Base-by-base conservation (phyloP, 2,888 invertebrate species). In the Diplazon laetatorius region DNA sequence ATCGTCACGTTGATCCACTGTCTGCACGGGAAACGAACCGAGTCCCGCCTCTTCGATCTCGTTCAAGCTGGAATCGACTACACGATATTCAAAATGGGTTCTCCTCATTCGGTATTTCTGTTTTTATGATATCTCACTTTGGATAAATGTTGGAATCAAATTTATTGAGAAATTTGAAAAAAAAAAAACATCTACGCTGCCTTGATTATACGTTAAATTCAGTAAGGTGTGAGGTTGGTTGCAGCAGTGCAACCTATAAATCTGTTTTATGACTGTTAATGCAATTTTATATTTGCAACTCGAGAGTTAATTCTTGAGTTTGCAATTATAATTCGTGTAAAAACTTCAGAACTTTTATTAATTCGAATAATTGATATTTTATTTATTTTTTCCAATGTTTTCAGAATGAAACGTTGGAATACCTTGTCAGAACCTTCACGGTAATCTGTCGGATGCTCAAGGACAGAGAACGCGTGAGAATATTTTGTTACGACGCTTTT, bases 401-500 rank as follows among this genome's bases (percentile, higher is more conserved):
- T 70, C 74, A 89, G 89, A 44, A 18, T 10, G 55, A 76, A 3
- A 63, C 82, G 0, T 30, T 87, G 8, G 86, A 87, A 55, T 76
- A 71, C 12, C 82, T 90, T 2, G 70, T 85, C 3, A 84, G 88
- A 55, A 80, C 90, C 42, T 86, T 85, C 46, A 80, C 85, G 2
- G 82, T 83, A 12, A 74, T 91, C 48, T 82, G 85, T 9, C 85
- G 88, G 46, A 86, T 90, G n/a, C 85, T 85, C 62, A 91, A 91
- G 76, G 91, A 92, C 57, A 86, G 92, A 62, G 88, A 91, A 82
- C 89, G 87, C 82, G 89, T 92, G 69, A 84, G 92, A 76, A 88
- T 90, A 66, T 87, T 92, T 78, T 91, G 91, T 80, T 91, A 91
- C 76, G 91, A 92, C 82, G 91, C 91, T 50, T 85, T 92, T 42